Percentiles rank a stretch among this genome's conserved stretches.
phyloP scores from a whole-genome alignment of 2,113 vertebrate genomes.

The Butorides virescens region DNA sequence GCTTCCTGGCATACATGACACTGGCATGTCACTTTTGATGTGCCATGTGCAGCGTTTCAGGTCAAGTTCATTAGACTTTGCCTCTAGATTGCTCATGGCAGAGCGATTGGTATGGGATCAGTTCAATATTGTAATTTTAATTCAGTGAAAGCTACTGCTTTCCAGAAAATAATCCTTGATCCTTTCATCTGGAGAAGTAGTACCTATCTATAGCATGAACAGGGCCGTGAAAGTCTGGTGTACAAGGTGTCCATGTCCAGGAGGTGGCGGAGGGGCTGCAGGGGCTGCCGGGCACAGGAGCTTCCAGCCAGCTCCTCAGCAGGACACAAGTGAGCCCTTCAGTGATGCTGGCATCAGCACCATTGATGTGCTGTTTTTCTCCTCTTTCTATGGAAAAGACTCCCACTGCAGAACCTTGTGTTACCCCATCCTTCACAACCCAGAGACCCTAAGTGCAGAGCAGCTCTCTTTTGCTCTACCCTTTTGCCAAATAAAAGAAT shows the following conservation, averaged over 20 bases:
- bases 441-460: background rate
- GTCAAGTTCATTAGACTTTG: background rate
- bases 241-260: background rate
- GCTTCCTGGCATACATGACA: background rate
- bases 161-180: background rate
- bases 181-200: background rate
- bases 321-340: background rate
- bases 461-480: background rate
- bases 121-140: background rate
- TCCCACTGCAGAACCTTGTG: background rate
- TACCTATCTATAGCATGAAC: background rate
- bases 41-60: background rate
- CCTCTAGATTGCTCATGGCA: background rate
- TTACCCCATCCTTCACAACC: fast-evolving
- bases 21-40: background rate
- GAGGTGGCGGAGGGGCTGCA: background rate
- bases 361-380: fast-evolving
- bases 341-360: background rate
- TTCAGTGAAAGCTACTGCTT: background rate
- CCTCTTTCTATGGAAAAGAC: background rate
- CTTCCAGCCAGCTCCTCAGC: background rate
- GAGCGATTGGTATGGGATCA: fast-evolving
- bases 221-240: too few relatives aligned
- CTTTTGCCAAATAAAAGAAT: background rate
- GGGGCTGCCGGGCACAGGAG: background rate